Conservation (phyloP, 2,113 vertebrate species). For the Muscicapa adusta region DNA sequence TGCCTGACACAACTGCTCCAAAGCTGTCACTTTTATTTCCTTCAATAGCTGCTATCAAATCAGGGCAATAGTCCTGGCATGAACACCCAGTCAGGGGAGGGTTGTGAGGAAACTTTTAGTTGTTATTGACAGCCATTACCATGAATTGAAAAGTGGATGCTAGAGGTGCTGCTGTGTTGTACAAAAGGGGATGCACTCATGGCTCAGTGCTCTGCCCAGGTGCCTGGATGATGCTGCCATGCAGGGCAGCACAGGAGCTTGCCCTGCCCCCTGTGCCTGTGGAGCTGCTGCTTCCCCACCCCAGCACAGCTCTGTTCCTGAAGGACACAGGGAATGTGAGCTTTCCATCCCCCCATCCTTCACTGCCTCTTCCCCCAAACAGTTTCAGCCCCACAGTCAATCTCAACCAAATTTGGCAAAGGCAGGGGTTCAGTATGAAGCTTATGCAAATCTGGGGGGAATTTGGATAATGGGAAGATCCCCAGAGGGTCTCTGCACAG, state of each 20-base stretch:
- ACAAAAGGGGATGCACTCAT: fast-evolving
- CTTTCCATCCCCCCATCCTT: not conserved
- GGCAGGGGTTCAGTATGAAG: not conserved
- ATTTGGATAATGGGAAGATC: not conserved
- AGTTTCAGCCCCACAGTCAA: not conserved
- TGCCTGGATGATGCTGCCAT: not conserved
- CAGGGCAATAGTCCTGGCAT: not conserved
- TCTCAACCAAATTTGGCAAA: not conserved
- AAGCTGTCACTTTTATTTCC: not conserved
- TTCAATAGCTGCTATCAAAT: not conserved
- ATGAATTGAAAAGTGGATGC: not conserved
- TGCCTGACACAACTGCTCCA: not conserved
- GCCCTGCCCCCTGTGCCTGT: not conserved
- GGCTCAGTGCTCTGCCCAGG: not conserved
- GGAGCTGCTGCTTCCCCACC: not conserved
- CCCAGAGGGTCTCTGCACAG: not conserved
- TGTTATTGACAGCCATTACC: not conserved
- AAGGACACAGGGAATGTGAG: not conserved
- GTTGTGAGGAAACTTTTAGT: not conserved
- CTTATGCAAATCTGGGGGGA: not conserved
- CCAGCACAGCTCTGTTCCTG: fast-evolving
- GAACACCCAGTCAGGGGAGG: not conserved
- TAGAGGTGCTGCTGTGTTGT: not conserved
- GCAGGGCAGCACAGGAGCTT: not conserved
- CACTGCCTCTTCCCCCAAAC: not conserved